Percentiles rank a stretch among this genome's conserved stretches.
Conservation (phyloP, 2,797 vertebrate genomes). For the Hypotaenidia okinawae region DNA sequence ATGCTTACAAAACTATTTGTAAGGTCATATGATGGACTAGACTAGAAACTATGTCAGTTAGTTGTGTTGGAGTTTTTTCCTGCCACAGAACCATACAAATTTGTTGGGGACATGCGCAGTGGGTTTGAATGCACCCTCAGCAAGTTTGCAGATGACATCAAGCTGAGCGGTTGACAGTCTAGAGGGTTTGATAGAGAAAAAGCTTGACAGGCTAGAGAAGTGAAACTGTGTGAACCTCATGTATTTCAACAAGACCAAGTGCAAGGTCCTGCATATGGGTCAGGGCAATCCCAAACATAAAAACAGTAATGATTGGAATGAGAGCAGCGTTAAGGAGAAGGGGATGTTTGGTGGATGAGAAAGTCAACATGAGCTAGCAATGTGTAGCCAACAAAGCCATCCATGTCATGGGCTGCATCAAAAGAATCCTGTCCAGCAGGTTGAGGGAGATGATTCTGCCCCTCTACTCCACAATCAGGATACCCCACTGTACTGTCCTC, state of each 20-base stretch:
- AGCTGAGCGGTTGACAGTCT: not conserved
- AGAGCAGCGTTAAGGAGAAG: not conserved
- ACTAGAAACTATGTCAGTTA: not conserved
- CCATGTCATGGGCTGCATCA: not conserved
- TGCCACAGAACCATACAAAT: not conserved
- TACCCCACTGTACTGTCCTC: too few species aligned
- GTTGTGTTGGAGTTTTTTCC: not conserved
- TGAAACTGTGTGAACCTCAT: not conserved
- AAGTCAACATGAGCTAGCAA: not conserved
- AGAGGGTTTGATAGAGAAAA: not conserved
- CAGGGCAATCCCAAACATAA: not conserved
- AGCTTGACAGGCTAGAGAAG: not conserved
- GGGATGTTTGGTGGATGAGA: not conserved
- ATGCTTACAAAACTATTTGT: not conserved
- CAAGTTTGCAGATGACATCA: not conserved
- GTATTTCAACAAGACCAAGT: not conserved
- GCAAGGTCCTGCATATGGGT: not conserved
- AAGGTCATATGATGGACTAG: not conserved
- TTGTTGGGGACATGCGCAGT: too few species aligned
- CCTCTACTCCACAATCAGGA: not conserved
- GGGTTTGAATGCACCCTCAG: not conserved
- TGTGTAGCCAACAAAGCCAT: not conserved
- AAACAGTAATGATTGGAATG: not conserved
- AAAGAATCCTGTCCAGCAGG: not conserved
- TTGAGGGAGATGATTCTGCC: not conserved